Conservation (phyloP, 1,140 invertebrate species). For the Penaeus chinensis region DNA sequence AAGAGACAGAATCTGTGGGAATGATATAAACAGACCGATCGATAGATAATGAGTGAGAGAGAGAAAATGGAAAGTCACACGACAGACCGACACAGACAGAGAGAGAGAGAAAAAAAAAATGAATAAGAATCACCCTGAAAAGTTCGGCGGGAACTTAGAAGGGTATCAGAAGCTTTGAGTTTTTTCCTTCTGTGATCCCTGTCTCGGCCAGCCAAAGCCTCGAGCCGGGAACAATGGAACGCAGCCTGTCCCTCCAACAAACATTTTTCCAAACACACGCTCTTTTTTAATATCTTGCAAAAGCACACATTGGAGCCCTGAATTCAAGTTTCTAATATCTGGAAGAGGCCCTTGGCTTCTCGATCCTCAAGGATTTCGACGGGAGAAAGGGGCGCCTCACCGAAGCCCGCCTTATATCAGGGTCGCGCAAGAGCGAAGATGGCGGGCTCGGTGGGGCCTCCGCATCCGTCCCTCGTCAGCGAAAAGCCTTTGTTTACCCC, state of each 20-base stretch:
- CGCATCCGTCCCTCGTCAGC: constrained; percentile 12
- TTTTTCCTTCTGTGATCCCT: neutral
- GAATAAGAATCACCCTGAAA: no score
- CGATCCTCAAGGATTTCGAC: neutral
- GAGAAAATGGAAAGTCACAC: no score
- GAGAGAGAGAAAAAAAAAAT: no score
- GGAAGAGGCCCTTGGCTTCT: constrained; percentile 32
- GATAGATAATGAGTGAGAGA: no score
- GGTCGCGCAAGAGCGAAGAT: constrained; percentile 6
- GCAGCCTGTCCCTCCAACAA: constrained; percentile 52
- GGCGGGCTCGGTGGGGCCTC: neutral
- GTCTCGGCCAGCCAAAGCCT: neutral
- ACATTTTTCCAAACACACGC: constrained; percentile 57
- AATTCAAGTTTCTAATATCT: constrained; percentile 57
- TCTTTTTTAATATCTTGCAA: constrained; percentile 61
- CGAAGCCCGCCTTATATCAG: neutral
- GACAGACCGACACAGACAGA: no score
- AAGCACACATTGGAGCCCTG: constrained; percentile 53
- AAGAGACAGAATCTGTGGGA: no score
- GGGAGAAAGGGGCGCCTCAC: neutral
- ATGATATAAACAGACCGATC: no score
- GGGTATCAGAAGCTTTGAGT: no score
- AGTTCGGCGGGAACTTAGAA: no score
- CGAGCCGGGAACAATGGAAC: constrained; percentile 1
- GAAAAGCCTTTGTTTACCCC: constrained; percentile 19